Conservation (phyloP, 1,140 invertebrate species). For the Heliconius nattereri region DNA sequence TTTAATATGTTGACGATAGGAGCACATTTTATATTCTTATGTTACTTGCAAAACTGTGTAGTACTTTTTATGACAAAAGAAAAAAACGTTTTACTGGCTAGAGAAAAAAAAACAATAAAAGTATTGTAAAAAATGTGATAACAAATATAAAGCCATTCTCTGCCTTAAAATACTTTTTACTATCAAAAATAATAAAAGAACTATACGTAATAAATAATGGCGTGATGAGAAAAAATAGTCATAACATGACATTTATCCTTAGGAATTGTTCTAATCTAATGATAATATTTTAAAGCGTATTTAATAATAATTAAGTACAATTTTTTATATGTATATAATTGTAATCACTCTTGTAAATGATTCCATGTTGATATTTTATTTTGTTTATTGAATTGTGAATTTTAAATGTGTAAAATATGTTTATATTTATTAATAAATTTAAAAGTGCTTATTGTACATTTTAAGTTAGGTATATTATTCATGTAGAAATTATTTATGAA, state of each 20-base stretch:
- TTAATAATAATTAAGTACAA: conserved; percentile 21
- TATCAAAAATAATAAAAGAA: background rate
- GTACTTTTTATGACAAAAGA: background rate
- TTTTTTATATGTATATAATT: conserved; percentile 27
- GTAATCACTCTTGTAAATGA: conserved; percentile 16
- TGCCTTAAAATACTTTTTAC: conserved; percentile 12
- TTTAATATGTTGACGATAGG: no score
- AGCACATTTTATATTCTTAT: no score
- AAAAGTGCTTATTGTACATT: conserved; percentile 3
- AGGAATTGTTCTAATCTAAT: conserved; percentile 18
- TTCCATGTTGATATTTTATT: conserved; percentile 23
- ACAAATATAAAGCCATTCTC: background rate
- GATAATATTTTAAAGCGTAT: conserved; percentile 14
- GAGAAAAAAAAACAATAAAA: background rate
- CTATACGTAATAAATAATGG: background rate
- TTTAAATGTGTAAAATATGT: conserved; percentile 2
- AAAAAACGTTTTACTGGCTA: background rate
- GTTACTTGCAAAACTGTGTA: no score
- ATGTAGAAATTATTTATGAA: background rate
- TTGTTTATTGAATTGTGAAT: conserved; percentile 12
- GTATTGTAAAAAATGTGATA: background rate
- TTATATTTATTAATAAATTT: conserved; percentile 5
- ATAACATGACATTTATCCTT: conserved; percentile 6
- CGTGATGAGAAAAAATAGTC: background rate
- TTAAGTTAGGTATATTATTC: background rate